Conservation (phyloP, 2,113 vertebrate species). For the Gopherus evgoodei region DNA sequence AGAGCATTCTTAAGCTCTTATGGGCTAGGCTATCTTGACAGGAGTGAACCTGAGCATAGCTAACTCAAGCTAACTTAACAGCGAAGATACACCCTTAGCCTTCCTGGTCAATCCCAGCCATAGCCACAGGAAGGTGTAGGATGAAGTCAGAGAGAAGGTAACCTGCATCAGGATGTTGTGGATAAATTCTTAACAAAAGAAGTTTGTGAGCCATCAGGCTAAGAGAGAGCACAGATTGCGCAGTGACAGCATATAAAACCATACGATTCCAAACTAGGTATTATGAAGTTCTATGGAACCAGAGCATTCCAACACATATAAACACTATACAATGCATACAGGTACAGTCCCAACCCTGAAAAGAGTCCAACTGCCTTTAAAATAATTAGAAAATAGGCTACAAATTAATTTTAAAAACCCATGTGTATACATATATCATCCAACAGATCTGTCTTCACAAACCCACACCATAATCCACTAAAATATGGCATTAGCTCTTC, state of each 20-base stretch:
- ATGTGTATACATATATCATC: not conserved
- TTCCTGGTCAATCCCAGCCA: not conserved
- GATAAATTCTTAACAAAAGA: not conserved
- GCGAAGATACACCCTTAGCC: not conserved
- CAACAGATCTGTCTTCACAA: not conserved
- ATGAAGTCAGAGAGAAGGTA: not conserved
- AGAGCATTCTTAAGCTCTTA: no score
- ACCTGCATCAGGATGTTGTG: not conserved
- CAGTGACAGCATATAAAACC: accelerated
- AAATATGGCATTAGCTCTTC: not conserved
- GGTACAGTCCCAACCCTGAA: not conserved
- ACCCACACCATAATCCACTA: slow-evolving; percentile 22
- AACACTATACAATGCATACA: not conserved
- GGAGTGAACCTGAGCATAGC: not conserved
- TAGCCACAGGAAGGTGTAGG: accelerated
- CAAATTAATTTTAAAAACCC: not conserved
- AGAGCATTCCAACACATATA: not conserved
- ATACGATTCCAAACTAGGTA: not conserved
- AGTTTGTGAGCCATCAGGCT: not conserved
- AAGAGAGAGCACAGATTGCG: accelerated
- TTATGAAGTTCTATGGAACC: not conserved
- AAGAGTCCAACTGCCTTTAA: not conserved
- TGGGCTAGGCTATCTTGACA: not conserved
- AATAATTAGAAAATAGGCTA: not conserved
- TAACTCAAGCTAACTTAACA: not conserved